Percentiles rank a stretch among this genome's conserved stretches.
Conservation (phyloP, 2,888 invertebrate species). For the Dyspetes luteomarginatus region DNA sequence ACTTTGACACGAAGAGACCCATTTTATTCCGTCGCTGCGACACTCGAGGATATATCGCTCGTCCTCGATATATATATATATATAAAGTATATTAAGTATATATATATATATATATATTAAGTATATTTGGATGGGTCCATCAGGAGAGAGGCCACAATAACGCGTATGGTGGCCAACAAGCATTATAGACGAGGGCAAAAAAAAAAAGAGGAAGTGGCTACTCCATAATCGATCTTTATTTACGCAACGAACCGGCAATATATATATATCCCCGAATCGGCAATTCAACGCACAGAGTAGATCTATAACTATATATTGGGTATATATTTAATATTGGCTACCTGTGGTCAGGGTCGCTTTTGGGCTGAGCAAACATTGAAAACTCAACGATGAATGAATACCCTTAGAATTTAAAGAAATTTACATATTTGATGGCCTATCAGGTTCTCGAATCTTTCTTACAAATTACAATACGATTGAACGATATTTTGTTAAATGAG, state of each 20-base stretch:
- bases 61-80: background rate
- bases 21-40: conserved; percentile 37
- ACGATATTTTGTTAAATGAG: background rate
- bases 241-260: conserved; percentile 56
- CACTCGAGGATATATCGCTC: conserved; percentile 24
- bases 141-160: conserved; percentile 10
- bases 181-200: conserved; percentile 30
- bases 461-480: background rate
- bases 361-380: conserved; percentile 49
- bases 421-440: conserved; percentile 22
- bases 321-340: conserved; percentile 42
- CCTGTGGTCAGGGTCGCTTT: conserved; percentile 5
- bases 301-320: background rate
- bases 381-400: conserved; percentile 33
- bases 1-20: conserved; percentile 17
- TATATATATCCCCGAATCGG: conserved; percentile 28
- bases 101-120: no score
- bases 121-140: conserved; percentile 33
- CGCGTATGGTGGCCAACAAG: background rate
- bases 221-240: conserved; percentile 56
- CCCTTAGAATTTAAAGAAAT: conserved; percentile 15
- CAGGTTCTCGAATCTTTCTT: background rate
- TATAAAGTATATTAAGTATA: no score
- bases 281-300: conserved; percentile 29
- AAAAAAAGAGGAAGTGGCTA: conserved; percentile 52